Percentiles rank a stretch among this genome's conserved stretches.
phyloP scores from a whole-genome alignment of 2,113 vertebrate genomes.

The Corythaeola cristata region DNA sequence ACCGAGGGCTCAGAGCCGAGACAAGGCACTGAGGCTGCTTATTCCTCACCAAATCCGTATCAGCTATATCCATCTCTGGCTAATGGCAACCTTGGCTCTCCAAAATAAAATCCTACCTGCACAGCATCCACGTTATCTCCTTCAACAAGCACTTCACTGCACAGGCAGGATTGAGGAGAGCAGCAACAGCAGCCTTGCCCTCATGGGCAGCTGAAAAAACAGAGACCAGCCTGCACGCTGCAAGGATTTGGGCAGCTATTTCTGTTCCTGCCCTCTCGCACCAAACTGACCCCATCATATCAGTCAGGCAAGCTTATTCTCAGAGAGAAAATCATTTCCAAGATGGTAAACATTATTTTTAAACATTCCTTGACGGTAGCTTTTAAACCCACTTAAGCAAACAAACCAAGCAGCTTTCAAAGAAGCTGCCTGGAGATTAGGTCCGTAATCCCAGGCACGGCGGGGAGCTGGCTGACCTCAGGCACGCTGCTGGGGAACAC shows the following conservation, averaged over 20 bases:
- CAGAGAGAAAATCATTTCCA: not conserved
- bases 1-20: not conserved
- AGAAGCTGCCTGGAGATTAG: slow-evolving; percentile 1
- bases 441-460: not conserved
- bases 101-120: not conserved
- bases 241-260: not conserved
- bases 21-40: not conserved
- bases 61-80: not conserved
- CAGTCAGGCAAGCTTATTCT: not conserved
- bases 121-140: not conserved
- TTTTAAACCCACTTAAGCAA: slow-evolving; percentile 18
- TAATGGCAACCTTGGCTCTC: not conserved
- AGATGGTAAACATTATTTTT: not conserved
- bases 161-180: not conserved
- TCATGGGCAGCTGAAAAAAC: not conserved
- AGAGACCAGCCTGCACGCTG: not conserved
- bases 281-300: not conserved
- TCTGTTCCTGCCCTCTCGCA: not conserved
- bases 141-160: not conserved
- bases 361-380: not conserved
- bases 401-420: not conserved
- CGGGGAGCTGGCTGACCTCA: not conserved
- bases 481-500: not conserved
- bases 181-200: not conserved
- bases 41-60: not conserved